Percentiles rank a stretch among this genome's conserved stretches.
Evolutionary conservation across 2,888 invertebrate genomes (phyloP).

Genomic region (Lypha dubia): DNA sequence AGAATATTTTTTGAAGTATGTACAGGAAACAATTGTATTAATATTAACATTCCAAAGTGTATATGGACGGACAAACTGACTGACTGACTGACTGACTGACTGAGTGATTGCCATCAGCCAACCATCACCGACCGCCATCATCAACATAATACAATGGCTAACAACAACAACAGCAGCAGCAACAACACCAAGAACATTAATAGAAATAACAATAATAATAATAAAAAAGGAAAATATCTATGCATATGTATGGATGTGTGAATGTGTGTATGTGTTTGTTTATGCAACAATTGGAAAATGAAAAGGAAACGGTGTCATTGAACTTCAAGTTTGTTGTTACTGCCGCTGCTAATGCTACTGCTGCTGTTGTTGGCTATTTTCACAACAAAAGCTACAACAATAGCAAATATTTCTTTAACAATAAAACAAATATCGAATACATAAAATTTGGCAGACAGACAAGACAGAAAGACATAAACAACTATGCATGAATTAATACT

Average conservation of each 20-base stretch:
- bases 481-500: conserved; percentile 38
- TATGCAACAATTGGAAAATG: conserved; percentile 70
- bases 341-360: no score
- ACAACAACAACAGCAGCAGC: conserved; percentile 35
- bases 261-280: conserved; percentile 53
- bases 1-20: conserved; percentile 29
- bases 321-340: conserved; percentile 56
- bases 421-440: conserved; percentile 31
- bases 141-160: conserved; percentile 54
- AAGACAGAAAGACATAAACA: conserved; percentile 22
- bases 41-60: conserved; percentile 47
- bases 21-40: conserved; percentile 47
- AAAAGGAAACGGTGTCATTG: conserved; percentile 72
- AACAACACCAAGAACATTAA: conserved; percentile 29
- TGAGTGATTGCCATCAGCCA: conserved; percentile 29
- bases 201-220: conserved; percentile 29
- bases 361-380: conserved; percentile 42
- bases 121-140: conserved; percentile 10
- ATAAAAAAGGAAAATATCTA: conserved; percentile 12
- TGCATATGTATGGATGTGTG: conserved; percentile 5
- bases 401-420: conserved; percentile 34
- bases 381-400: conserved; percentile 48
- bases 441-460: conserved; percentile 40
- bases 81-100: conserved; percentile 26
- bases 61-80: conserved; percentile 15